These are phyloP conservation scores for Pantherophis alleghaniensis DNA, from an alignment of 2,797 vertebrate genomes.

Conservation along the genomic window DNA sequence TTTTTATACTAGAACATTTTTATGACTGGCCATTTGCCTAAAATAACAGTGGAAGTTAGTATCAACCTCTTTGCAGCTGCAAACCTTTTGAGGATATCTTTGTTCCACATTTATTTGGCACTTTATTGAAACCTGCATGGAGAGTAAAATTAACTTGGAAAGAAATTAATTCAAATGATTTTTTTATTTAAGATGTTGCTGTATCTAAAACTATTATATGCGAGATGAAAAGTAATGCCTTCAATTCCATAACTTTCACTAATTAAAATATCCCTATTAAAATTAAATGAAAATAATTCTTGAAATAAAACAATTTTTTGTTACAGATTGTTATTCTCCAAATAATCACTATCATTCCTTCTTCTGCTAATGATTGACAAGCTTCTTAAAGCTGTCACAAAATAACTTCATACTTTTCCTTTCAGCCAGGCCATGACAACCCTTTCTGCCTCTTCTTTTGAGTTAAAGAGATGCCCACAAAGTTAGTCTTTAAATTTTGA, in stretches of 20 bases:
- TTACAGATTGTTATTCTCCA: background rate
- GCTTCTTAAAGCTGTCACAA: background rate
- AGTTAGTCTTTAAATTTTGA: background rate
- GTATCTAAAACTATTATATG: background rate
- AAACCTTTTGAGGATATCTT: background rate
- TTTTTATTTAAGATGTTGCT: background rate
- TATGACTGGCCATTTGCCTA: background rate
- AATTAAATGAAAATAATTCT: background rate
- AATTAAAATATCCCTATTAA: background rate
- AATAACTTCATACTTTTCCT: background rate
- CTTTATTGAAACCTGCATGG: background rate
- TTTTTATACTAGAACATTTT: background rate
- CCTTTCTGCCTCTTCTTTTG: background rate
- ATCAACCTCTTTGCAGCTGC: background rate
- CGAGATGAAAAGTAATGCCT: background rate
- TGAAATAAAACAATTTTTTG: background rate
- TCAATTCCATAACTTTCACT: background rate
- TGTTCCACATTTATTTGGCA: background rate
- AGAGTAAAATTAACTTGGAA: background rate
- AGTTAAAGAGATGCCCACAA: background rate
- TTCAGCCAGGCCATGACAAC: background rate
- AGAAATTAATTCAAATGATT: background rate
- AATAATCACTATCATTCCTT: background rate
- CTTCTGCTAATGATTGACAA: background rate
- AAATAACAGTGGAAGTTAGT: background rate